These are phyloP conservation scores for Eudorcas thomsonii DNA, from an alignment of 2,113 vertebrate species.

Conservation along the genomic window DNA sequence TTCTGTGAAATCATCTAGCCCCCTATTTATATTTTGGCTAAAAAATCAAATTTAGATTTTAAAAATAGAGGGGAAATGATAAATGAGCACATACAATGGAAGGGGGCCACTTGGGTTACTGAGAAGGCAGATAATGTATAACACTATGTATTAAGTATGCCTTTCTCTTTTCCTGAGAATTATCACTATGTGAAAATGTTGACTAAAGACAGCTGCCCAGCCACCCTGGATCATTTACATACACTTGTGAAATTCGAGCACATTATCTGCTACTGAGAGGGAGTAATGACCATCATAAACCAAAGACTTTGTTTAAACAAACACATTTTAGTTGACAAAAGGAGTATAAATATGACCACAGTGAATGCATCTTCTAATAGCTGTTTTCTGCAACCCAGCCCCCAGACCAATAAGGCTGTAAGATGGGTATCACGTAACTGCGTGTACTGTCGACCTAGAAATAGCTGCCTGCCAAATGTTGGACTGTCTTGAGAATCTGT, in stretches of 20 bases:
- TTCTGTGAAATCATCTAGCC: neutral
- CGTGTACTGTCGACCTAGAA: neutral
- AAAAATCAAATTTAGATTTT: neutral
- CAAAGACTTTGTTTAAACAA: slow-evolving; percentile 41
- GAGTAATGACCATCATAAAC: neutral
- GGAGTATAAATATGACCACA: neutral
- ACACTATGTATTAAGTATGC: neutral
- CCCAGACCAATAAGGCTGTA: neutral
- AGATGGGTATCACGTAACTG: neutral
- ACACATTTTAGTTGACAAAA: slow-evolving; percentile 10
- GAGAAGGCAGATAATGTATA: neutral
- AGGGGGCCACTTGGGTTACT: neutral
- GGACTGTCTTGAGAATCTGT: neutral
- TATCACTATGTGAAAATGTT: neutral
- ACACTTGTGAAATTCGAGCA: slow-evolving; percentile 33
- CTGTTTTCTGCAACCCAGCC: neutral
- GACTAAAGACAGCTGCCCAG: slow-evolving; percentile 18
- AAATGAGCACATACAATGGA: neutral
- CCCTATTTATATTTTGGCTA: neutral
- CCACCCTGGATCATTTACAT: neutral
- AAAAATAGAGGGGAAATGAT: neutral
- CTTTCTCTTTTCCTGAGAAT: slow-evolving; percentile 12
- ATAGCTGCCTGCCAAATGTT: neutral
- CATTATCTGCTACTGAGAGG: neutral
- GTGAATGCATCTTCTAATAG: neutral